These are phyloP conservation scores for Nylanderia fulva DNA, from an alignment of 1,140 invertebrate genomes.

Conservation along the genomic window DNA sequence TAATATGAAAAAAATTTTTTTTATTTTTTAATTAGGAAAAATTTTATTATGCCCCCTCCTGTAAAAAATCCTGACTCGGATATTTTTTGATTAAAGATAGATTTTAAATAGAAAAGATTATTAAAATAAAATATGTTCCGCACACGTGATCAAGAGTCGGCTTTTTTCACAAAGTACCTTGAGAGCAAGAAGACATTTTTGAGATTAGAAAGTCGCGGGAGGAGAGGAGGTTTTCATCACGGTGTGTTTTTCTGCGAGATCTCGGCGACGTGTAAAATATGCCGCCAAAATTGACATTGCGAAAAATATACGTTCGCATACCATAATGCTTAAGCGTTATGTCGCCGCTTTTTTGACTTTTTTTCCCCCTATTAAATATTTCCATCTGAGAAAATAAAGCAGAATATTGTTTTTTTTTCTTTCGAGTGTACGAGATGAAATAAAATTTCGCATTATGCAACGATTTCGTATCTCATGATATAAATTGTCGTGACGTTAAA, in stretches of 20 bases:
- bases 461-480: slow-evolving; percentile 13
- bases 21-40: no score
- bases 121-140: neutral
- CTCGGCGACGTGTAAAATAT: slow-evolving; percentile 18
- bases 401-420: neutral
- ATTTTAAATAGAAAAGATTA: neutral
- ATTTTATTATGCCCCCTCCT: no score
- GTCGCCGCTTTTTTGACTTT: neutral
- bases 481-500: neutral
- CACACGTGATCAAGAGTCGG: neutral
- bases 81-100: neutral
- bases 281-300: slow-evolving; percentile 42
- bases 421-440: neutral
- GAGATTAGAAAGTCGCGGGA: slow-evolving; percentile 44
- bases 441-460: slow-evolving; percentile 19
- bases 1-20: no score
- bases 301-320: slow-evolving; percentile 9
- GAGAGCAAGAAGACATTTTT: neutral
- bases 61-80: no score
- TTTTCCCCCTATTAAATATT: slow-evolving; percentile 52
- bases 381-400: slow-evolving; percentile 25
- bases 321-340: neutral
- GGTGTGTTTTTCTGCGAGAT: neutral
- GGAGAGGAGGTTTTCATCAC: slow-evolving; percentile 15
- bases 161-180: neutral